A percentile compares a stretch with the other conserved stretches of the same genome.
Conservation (phyloP, 2,113 vertebrate genomes). For the Strigops habroptila region DNA sequence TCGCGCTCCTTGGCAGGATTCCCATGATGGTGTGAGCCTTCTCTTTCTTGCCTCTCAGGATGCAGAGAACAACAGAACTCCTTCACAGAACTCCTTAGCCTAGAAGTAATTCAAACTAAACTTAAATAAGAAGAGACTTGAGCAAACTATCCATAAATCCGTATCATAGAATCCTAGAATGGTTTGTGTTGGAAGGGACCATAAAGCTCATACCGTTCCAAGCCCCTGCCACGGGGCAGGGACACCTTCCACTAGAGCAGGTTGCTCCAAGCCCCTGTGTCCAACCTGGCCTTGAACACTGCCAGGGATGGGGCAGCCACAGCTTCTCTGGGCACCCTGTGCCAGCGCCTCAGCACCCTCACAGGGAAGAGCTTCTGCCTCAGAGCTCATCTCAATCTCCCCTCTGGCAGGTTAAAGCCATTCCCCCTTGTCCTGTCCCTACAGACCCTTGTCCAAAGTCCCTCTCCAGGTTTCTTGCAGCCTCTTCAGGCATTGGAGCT, state of each 20-base stretch:
- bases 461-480: accelerated
- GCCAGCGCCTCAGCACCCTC: no score
- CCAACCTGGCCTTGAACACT: no score
- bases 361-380: no score
- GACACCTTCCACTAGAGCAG: background rate
- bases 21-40: accelerated
- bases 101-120: background rate
- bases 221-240: accelerated
- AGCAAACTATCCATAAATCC: background rate
- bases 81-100: background rate
- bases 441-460: background rate
- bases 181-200: background rate
- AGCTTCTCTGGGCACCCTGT: no score
- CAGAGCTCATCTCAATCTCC: no score
- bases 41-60: background rate
- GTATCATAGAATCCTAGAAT: background rate
- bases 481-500: background rate
- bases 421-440: background rate
- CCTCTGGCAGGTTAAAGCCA: no score
- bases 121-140: background rate
- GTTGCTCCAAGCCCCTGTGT: background rate
- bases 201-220: background rate
- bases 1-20: accelerated
- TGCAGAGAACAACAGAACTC: background rate
- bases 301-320: no score